A percentile compares a stretch with the other conserved stretches of the same genome.
phyloP scores from a whole-genome alignment of 1,140 invertebrate genomes.

The Eupristina koningsbergeri region DNA sequence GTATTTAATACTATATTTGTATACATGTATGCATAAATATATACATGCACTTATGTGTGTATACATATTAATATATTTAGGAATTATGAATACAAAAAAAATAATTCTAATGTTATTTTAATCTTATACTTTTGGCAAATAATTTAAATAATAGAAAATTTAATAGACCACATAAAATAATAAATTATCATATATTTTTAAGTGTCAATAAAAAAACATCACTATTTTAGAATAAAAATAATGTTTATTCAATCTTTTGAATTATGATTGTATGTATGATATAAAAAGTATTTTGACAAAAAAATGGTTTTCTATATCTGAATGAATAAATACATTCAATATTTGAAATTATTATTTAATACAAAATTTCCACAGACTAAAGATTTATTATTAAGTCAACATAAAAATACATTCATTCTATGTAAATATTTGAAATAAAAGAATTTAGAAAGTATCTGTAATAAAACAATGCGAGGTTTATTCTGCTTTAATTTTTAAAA shows the following conservation, averaged over 20 bases:
- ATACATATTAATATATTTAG: too few relatives aligned
- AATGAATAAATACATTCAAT: neutral
- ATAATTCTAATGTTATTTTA: too few relatives aligned
- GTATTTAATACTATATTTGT: too few relatives aligned
- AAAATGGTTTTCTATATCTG: neutral
- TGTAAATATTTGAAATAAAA: neutral
- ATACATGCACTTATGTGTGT: too few relatives aligned
- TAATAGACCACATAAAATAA: too few relatives aligned
- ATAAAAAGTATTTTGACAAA: neutral
- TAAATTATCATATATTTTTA: too few relatives aligned
- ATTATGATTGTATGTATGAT: neutral
- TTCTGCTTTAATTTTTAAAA: neutral
- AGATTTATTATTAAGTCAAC: neutral
- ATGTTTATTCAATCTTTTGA: neutral
- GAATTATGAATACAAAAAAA: too few relatives aligned
- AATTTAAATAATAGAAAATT: too few relatives aligned
- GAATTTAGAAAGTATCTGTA: neutral
- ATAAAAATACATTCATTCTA: neutral
- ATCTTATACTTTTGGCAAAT: too few relatives aligned
- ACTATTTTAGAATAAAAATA: too few relatives aligned
- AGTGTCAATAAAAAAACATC: too few relatives aligned
- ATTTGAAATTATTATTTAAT: neutral
- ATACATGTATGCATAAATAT: too few relatives aligned
- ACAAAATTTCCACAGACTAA: neutral
- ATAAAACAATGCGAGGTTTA: conserved; percentile 12